These are phyloP conservation scores for Phyllotreta striolata DNA, from an alignment of 2,888 invertebrate species.

Conservation along the genomic window DNA sequence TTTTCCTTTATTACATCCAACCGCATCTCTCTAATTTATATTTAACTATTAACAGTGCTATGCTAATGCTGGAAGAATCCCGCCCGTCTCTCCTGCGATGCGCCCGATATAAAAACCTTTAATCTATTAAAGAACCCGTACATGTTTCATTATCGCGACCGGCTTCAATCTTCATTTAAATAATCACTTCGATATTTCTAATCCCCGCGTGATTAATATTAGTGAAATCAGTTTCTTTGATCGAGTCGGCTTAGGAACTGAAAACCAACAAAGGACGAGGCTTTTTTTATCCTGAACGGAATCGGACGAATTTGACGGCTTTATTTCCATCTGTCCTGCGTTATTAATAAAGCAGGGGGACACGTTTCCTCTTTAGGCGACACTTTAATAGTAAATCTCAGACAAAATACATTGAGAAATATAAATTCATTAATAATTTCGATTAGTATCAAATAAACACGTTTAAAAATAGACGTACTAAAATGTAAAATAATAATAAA, in stretches of 20 bases:
- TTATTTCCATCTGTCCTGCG: constrained; percentile 38
- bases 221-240: constrained; percentile 54
- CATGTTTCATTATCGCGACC: constrained; percentile 52
- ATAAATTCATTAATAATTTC: not conserved
- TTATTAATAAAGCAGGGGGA: constrained; percentile 37
- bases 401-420: not conserved
- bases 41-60: constrained; percentile 25
- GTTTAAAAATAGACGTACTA: no score
- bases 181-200: constrained; percentile 59
- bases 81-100: not conserved
- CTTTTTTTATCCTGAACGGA: constrained; percentile 41
- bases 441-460: constrained; percentile 13
- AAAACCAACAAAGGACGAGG: constrained; percentile 39
- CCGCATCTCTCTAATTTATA: constrained; percentile 40
- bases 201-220: constrained; percentile 57
- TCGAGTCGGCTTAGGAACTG: constrained; percentile 45
- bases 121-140: constrained; percentile 51
- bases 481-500: not conserved
- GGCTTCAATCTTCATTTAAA: constrained; percentile 59
- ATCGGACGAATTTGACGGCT: constrained; percentile 43
- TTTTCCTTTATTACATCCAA: constrained; percentile 41
- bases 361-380: constrained; percentile 35
- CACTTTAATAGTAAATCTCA: constrained; percentile 22
- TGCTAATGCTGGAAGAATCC: constrained; percentile 19
- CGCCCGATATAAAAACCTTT: not conserved